phyloP scores from a whole-genome alignment of 1,140 invertebrate genomes.

The Magallana angulata region DNA sequence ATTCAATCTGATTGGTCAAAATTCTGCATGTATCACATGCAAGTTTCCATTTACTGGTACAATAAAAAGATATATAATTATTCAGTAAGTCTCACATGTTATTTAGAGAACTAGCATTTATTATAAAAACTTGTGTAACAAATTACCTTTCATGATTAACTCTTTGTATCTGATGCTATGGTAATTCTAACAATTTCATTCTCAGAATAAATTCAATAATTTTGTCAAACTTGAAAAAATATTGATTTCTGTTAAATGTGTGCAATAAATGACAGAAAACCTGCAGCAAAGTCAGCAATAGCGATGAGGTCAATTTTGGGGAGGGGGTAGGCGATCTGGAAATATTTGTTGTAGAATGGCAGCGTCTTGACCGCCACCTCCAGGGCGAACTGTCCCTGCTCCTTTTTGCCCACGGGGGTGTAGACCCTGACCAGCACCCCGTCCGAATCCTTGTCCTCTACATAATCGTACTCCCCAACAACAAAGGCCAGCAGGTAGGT shows the following conservation, averaged over 20 bases:
- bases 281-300: constrained; percentile 88
- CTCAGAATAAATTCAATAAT: no score
- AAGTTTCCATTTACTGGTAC: no score
- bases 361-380: constrained; percentile 85
- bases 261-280: constrained; percentile 55
- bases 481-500: constrained; percentile 96
- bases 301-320: constrained; percentile 98
- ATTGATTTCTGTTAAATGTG: no score
- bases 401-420: constrained; percentile 93
- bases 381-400: constrained; percentile 94
- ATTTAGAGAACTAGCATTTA: no score
- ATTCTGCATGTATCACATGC: no score
- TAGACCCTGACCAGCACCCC: constrained; percentile 94
- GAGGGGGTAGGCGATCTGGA: constrained; percentile 95
- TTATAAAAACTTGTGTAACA: no score
- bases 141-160: no score
- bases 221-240: no score
- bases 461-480: constrained; percentile 95
- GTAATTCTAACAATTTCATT: no score
- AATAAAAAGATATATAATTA: no score
- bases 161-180: no score
- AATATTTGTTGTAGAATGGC: constrained; percentile 96
- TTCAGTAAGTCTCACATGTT: no score
- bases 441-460: constrained; percentile 85
- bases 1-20: not conserved